These are phyloP conservation scores for Labrus mixtus DNA, from an alignment of 2,113 vertebrate genomes.

Conservation along the genomic window DNA sequence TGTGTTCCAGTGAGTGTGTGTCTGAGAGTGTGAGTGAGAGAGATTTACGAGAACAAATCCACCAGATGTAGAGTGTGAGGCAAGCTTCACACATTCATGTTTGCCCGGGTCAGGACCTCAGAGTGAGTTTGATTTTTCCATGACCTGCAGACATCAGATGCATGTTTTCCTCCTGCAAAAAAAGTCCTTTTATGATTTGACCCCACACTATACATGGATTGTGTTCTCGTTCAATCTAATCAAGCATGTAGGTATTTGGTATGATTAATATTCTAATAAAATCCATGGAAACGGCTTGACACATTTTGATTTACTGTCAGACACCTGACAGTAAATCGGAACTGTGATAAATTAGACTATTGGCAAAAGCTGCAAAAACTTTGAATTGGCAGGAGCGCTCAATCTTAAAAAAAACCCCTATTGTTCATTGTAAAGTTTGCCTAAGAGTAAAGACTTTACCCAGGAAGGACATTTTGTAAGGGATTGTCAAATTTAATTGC, in stretches of 20 bases:
- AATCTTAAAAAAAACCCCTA: not conserved
- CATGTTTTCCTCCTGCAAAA: conserved; percentile 15
- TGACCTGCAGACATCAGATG: conserved; percentile 6
- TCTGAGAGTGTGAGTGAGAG: conserved; percentile 26
- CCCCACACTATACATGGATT: not conserved
- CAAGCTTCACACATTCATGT: conserved; percentile 54
- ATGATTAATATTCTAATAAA: not conserved
- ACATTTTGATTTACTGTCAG: conserved; percentile 1
- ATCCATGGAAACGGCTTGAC: not conserved
- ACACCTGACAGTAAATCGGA: not conserved
- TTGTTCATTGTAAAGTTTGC: not conserved
- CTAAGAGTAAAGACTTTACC: too few species aligned
- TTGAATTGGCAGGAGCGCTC: not conserved
- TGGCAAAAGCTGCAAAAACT: not conserved
- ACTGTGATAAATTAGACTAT: not conserved
- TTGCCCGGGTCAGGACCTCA: conserved; percentile 53
- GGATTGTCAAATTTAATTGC: too few species aligned
- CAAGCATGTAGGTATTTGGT: not conserved
- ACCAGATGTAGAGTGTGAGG: conserved; percentile 50
- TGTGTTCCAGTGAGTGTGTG: conserved; percentile 44
- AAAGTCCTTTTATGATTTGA: not conserved
- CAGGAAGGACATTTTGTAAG: not conserved
- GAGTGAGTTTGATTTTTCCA: conserved; percentile 37
- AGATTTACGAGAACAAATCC: conserved; percentile 67
- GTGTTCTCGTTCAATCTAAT: not conserved